Conservation (phyloP, 1,140 invertebrate genomes). For the Glossosoma conforme region DNA sequence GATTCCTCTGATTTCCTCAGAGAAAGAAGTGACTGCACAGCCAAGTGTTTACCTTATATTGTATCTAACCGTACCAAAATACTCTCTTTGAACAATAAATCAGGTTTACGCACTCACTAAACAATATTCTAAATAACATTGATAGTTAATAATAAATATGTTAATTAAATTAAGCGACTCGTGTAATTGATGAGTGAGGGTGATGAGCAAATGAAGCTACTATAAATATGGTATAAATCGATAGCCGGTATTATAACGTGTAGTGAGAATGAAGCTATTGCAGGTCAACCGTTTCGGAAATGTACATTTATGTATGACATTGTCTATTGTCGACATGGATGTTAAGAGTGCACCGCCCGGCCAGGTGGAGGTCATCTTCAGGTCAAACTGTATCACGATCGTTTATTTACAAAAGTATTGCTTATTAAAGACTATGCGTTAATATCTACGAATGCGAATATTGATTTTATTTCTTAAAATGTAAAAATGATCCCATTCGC, state of each 20-base stretch:
- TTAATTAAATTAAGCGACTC: too few relatives aligned
- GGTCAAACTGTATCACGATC: slow-evolving; percentile 1
- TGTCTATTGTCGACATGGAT: too few relatives aligned
- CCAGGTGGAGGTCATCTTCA: too few relatives aligned
- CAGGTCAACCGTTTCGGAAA: too few relatives aligned
- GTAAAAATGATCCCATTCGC: slow-evolving; percentile 1
- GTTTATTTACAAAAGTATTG: slow-evolving; percentile 7
- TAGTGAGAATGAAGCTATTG: neutral
- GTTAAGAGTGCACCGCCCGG: too few relatives aligned
- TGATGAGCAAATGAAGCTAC: too few relatives aligned
- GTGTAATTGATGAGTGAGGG: too few relatives aligned
- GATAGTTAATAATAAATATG: too few relatives aligned
- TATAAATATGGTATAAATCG: neutral
- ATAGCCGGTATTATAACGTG: neutral
- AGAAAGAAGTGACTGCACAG: slow-evolving; percentile 3
- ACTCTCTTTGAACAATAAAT: neutral
- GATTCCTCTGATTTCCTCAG: neutral
- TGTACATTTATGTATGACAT: too few relatives aligned
- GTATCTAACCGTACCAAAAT: neutral
- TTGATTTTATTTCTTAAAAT: neutral
- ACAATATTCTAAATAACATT: too few relatives aligned
- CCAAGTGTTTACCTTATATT: neutral
- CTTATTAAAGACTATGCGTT: slow-evolving; percentile 5
- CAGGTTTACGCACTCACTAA: too few relatives aligned
- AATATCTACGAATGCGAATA: neutral